Conservation (phyloP, 2,888 invertebrate species). For the Noctua pronuba region DNA sequence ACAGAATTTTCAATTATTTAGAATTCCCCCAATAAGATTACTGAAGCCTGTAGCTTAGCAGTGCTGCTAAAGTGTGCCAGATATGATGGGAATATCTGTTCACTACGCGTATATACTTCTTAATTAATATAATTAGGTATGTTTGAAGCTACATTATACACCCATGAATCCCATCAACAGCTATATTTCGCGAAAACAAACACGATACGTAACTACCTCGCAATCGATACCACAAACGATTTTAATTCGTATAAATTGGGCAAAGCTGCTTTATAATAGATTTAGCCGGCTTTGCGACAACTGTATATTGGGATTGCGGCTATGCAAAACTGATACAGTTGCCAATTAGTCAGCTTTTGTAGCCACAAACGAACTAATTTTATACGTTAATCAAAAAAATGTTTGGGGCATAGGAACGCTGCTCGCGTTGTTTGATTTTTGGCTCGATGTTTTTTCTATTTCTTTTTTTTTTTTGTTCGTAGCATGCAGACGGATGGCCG, state of each 20-base stretch:
- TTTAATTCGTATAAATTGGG: conserved; percentile 77
- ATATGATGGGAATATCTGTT: background rate
- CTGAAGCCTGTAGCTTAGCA: background rate
- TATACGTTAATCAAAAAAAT: conserved; percentile 43
- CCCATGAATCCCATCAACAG: background rate
- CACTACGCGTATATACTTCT: background rate
- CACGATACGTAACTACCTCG: conserved; percentile 53
- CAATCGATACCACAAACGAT: conserved; percentile 69
- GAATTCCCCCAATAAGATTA: background rate
- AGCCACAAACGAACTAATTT: conserved; percentile 65
- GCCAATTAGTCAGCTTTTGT: conserved; percentile 75
- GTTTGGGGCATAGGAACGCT: background rate
- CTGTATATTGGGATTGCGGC: conserved; percentile 73
- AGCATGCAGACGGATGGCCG: conserved; percentile 21
- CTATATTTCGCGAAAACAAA: conserved; percentile 52
- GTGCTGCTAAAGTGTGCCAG: background rate
- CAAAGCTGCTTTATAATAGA: conserved; percentile 77
- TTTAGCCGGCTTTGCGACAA: conserved; percentile 74
- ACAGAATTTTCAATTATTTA: conserved; percentile 17
- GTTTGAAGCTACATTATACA: background rate
- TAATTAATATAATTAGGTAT: background rate
- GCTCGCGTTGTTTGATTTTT: conserved; percentile 18
- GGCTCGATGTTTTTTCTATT: background rate
- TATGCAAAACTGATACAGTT: conserved; percentile 72
- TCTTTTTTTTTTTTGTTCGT: conserved; percentile 48